Conservation (phyloP, 1,140 invertebrate genomes). For the Pectinophora gossypiella region DNA sequence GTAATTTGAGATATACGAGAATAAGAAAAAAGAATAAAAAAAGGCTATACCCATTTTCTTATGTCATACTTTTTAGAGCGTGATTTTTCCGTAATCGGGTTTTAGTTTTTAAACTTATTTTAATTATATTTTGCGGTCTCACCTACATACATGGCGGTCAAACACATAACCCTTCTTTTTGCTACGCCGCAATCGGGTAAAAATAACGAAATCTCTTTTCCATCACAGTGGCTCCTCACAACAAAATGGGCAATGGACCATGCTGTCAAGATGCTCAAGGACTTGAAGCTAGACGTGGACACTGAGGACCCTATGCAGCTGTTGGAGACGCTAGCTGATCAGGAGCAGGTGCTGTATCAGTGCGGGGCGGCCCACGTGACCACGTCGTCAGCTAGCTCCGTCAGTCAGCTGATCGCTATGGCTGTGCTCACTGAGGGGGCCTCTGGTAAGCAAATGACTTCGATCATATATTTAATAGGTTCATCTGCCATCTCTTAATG, state of each 20-base stretch:
- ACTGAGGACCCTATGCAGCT: constrained; percentile 33
- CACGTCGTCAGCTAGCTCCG: constrained; percentile 29
- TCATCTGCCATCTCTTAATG: background rate
- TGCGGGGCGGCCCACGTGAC: constrained; percentile 44
- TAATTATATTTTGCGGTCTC: too few relatives aligned
- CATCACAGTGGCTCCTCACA: constrained; percentile 17
- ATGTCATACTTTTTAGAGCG: too few relatives aligned
- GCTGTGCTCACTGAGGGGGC: background rate
- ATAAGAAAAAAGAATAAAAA: too few relatives aligned
- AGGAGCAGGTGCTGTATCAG: constrained; percentile 25
- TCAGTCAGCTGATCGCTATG: background rate
- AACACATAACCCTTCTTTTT: too few relatives aligned
- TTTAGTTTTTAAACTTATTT: too few relatives aligned
- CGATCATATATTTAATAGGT: background rate
- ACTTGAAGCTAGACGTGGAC: background rate
- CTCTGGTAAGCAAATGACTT: background rate
- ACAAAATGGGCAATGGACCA: background rate
- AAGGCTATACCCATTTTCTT: too few relatives aligned
- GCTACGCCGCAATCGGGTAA: too few relatives aligned
- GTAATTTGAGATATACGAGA: too few relatives aligned
- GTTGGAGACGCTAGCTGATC: constrained; percentile 45
- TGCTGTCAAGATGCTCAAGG: background rate
- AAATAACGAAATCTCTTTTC: background rate
- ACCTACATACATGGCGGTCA: too few relatives aligned
- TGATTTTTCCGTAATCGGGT: too few relatives aligned